A percentile compares a stretch with the other conserved stretches of the same genome.
Conservation (phyloP, 2,113 vertebrate species). For the Centropus unirufus region DNA sequence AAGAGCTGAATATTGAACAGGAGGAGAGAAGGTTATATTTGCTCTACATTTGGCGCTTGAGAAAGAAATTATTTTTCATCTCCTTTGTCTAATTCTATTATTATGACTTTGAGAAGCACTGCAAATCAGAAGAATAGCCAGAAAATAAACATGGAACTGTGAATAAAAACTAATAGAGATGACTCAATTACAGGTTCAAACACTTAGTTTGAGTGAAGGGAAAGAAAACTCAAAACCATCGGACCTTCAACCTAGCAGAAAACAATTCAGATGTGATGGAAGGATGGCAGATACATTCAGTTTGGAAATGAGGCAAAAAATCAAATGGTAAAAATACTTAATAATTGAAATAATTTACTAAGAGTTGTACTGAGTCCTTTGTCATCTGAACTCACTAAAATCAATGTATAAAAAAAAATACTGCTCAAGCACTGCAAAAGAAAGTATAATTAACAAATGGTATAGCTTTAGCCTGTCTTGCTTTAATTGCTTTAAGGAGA, state of each 20-base stretch:
- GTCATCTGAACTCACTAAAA: neutral
- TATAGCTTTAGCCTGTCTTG: neutral
- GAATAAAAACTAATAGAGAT: neutral
- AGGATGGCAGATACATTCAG: neutral
- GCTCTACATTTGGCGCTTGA: neutral
- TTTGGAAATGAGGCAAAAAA: neutral
- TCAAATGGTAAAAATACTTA: neutral
- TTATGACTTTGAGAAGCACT: neutral
- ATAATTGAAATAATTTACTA: neutral
- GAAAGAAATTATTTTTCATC: neutral
- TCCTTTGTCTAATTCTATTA: slow-evolving; percentile 19
- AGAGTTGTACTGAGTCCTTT: neutral
- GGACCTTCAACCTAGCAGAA: neutral
- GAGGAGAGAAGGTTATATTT: neutral
- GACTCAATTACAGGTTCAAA: neutral
- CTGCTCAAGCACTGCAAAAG: neutral
- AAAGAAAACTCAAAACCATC: neutral
- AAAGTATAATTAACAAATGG: neutral
- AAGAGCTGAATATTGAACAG: neutral
- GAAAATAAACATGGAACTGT: neutral
- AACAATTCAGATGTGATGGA: neutral
- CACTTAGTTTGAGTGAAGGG: neutral
- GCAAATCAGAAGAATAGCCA: neutral
- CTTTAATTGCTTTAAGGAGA: neutral
- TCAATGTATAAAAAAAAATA: neutral